Conservation (phyloP, 2,888 invertebrate genomes). For the Cantharis nigra region DNA sequence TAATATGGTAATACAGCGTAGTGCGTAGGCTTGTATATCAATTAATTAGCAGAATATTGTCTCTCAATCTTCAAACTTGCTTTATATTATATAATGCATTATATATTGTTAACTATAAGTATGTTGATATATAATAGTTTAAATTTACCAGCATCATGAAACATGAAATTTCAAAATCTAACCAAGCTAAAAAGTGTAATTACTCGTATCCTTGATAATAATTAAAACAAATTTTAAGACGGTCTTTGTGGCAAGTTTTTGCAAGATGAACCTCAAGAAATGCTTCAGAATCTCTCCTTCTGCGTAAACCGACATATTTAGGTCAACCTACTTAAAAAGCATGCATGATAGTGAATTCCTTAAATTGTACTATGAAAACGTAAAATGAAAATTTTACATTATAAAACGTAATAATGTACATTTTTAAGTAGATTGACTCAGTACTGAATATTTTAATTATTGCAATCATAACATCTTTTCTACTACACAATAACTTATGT, state of each 20-base stretch:
- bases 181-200: background rate
- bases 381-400: background rate
- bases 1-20: background rate
- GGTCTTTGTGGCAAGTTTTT: background rate
- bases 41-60: background rate
- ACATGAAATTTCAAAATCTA: background rate
- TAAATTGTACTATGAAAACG: background rate
- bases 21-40: background rate
- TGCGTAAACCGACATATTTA: background rate
- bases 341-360: background rate
- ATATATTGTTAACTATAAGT: background rate
- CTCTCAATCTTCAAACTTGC: background rate
- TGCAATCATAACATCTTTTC: too few species aligned
- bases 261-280: background rate
- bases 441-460: background rate
- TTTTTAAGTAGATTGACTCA: background rate
- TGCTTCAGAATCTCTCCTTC: background rate
- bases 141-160: background rate
- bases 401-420: background rate
- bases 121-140: background rate
- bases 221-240: background rate
- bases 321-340: background rate
- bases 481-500: background rate
- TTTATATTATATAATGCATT: background rate
- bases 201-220: background rate